Evolutionary conservation across 2,113 vertebrate species (phyloP), one percentile per base, ranked within the genome.

Genomic region (Zingel zingel): DNA sequence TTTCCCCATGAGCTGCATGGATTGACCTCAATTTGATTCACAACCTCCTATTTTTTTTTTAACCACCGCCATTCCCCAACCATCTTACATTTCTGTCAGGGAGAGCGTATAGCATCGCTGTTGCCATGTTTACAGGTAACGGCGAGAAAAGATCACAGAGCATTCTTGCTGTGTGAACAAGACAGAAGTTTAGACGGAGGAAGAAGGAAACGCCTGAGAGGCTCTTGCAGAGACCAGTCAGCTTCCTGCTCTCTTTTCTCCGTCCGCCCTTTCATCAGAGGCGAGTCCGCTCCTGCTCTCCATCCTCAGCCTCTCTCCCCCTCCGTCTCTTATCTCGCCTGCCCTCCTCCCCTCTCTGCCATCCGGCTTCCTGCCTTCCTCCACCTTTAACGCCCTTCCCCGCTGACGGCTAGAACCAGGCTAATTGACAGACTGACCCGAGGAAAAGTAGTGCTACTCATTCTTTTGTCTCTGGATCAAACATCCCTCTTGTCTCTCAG

Each of bases 401-500:
- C 3, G 11, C 83, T 81, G 72, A 79, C 11, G 45, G 81, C 72
- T 45, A 59, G 77, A 87, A 67, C 14, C 39, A n/a, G 62, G 71
- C 87, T 93, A 91, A 93, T 92, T 93, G 91, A 93, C 92, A 90
- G 92, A 87, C 89, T 82, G 85, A 86, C 86, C 86, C 27, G 77
- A 83, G 71, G 77, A 90, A 89, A 90, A 88, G 69, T 67, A 59
- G 74, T 79, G 64, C 74, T 77, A 10, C 77, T 69, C 70, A 48
- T 36, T 9, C 72, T 82, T 66, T 70, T 54, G 72, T 82, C 89
- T 84, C 2, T 2, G 48, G 71, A 89, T 89, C 71, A 91, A 84
- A 89, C 69, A 48, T 68, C 47, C 10, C 15, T 88, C 82, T 74
- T 58, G 25, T 72, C 81, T 81, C 59, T 54, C 63, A 33, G 65